A percentile compares a stretch with the other conserved stretches of the same genome.
These are phyloP conservation scores for Parasteatoda tepidariorum DNA, from an alignment of 1,140 invertebrate species.

Conservation along the genomic window DNA sequence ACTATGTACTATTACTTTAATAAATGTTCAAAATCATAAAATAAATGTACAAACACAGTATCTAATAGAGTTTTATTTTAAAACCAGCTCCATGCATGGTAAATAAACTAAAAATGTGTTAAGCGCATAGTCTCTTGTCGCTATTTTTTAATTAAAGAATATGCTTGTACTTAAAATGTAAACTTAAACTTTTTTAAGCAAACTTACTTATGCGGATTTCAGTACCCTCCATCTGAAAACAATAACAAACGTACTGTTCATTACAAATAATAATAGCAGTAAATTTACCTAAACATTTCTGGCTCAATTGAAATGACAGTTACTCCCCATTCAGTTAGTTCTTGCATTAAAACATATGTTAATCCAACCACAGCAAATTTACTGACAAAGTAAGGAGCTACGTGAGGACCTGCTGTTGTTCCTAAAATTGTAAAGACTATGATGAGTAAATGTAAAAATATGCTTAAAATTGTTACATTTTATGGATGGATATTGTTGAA, in stretches of 20 bases:
- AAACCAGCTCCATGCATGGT: background rate
- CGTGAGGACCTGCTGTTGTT: background rate
- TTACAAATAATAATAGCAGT: background rate
- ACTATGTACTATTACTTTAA: no score
- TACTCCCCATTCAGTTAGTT: conserved; percentile 2
- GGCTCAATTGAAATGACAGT: conserved; percentile 17
- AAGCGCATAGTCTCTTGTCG: background rate
- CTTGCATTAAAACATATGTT: background rate
- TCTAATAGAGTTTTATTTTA: no score
- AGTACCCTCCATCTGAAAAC: background rate
- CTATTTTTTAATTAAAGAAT: background rate
- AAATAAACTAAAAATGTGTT: background rate
- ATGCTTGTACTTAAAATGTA: background rate
- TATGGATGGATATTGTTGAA: background rate
- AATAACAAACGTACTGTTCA: background rate
- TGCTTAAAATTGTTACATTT: background rate
- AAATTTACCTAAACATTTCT: background rate
- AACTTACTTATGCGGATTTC: background rate
- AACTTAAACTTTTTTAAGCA: background rate
- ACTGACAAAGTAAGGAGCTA: conserved; percentile 8
- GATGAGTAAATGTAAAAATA: background rate
- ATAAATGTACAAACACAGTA: no score
- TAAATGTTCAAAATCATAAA: no score
- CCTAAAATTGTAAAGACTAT: background rate
- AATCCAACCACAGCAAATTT: background rate